phyloP scores from a whole-genome alignment of 2,113 vertebrate species.

The Oenanthe melanoleuca region DNA sequence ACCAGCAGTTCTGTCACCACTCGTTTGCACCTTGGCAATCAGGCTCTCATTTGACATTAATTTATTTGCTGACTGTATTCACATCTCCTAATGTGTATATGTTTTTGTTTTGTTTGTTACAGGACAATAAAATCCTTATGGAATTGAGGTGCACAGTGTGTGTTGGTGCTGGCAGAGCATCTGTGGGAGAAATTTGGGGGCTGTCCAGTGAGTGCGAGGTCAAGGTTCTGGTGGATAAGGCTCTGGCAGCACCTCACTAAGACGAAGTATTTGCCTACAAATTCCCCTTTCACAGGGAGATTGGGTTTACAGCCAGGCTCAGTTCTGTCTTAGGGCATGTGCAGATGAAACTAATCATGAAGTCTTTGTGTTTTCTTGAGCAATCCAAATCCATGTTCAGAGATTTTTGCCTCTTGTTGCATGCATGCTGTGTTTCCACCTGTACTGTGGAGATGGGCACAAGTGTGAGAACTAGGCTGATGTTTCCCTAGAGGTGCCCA shows the following conservation, averaged over 20 bases:
- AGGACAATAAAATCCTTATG: conserved; percentile 60
- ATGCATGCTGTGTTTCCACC: not conserved
- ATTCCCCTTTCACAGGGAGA: not conserved
- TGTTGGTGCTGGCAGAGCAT: not conserved
- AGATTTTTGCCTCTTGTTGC: not conserved
- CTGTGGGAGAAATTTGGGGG: not conserved
- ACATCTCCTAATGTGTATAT: conserved; percentile 19
- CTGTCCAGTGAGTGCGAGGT: not conserved
- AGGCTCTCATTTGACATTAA: conserved; percentile 55
- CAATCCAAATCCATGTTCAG: not conserved
- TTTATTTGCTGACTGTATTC: conserved; percentile 69
- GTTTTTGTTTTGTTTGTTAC: conserved; percentile 12
- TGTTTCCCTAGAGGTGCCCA: not conserved
- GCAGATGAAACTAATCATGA: not conserved
- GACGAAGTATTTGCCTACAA: not conserved
- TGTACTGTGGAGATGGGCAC: not conserved
- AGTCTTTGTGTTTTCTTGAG: not conserved
- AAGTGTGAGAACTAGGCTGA: not conserved
- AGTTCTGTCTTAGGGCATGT: not conserved
- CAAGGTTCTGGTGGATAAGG: not conserved
- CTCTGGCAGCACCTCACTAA: not conserved
- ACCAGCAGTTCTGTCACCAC: not conserved
- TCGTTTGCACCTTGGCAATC: conserved; percentile 42
- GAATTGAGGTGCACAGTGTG: not conserved
- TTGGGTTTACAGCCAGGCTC: not conserved